Evolutionary conservation across 2,113 vertebrate species (phyloP).

Genomic region (Carollia perspicillata): DNA sequence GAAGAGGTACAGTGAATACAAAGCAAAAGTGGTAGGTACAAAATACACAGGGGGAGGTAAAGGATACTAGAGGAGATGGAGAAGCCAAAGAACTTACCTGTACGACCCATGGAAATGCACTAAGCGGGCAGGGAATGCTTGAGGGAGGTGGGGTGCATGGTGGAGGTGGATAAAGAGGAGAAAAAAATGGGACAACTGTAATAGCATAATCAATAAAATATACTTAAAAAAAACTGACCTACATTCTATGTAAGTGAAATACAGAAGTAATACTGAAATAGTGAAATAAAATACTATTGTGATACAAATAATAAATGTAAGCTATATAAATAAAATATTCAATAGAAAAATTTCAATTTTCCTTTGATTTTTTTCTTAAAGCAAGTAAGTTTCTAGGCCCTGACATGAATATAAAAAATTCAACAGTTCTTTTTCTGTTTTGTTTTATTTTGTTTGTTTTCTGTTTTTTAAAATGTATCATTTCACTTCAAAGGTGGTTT

Average conservation of each 20-base stretch:
- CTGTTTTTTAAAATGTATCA: neutral
- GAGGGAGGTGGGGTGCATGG: no score
- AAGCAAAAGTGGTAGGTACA: no score
- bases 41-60: no score
- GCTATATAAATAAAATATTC: neutral
- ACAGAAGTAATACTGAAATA: neutral
- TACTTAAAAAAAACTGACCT: neutral
- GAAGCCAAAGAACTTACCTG: no score
- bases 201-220: no score
- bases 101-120: no score
- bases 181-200: no score
- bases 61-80: no score
- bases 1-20: no score
- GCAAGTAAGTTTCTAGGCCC: neutral
- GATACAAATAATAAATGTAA: neutral
- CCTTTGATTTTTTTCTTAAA: neutral
- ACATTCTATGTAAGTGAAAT: neutral
- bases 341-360: neutral
- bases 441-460: neutral
- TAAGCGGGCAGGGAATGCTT: no score
- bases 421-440: neutral
- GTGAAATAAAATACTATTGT: neutral
- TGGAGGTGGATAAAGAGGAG: no score
- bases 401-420: neutral
- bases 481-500: neutral